A percentile compares a stretch with the other conserved stretches of the same genome.
Evolutionary conservation across 2,113 vertebrate species (phyloP).

Genomic region (Melanocharis versteri): DNA sequence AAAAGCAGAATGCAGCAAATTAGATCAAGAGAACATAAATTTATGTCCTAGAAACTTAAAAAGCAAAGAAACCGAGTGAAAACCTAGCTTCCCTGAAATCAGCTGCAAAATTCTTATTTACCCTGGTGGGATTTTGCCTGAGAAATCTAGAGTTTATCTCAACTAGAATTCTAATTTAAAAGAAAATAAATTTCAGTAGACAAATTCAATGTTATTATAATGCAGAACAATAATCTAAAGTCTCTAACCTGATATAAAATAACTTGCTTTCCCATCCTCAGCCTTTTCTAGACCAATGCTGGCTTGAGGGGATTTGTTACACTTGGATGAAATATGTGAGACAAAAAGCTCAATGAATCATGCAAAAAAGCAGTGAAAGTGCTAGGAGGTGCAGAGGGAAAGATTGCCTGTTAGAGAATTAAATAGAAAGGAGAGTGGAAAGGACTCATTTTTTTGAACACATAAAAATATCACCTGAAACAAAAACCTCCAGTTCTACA

Average conservation of each 20-base stretch:
- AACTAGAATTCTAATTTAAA: not conserved
- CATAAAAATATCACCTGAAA: not conserved
- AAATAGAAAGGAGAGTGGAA: not conserved
- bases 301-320: conserved; percentile 43
- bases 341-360: conserved; percentile 29
- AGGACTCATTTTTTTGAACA: not conserved
- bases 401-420: not conserved
- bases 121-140: not conserved
- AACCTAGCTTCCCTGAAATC: not conserved
- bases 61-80: not conserved
- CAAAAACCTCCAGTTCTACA: not conserved
- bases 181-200: not conserved
- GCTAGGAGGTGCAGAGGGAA: not conserved
- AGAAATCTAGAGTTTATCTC: not conserved
- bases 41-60: not conserved
- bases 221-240: not conserved
- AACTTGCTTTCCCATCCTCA: conserved; percentile 1
- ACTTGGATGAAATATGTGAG: conserved; percentile 34
- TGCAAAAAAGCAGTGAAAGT: conserved; percentile 20
- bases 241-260: not conserved
- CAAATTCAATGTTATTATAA: not conserved
- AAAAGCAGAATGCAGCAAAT: not conserved
- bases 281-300: conserved; percentile 22
- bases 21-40: not conserved
- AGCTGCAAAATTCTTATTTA: not conserved